These are phyloP conservation scores for Fratercula arctica DNA, from an alignment of 2,797 vertebrate species.

Conservation along the genomic window DNA sequence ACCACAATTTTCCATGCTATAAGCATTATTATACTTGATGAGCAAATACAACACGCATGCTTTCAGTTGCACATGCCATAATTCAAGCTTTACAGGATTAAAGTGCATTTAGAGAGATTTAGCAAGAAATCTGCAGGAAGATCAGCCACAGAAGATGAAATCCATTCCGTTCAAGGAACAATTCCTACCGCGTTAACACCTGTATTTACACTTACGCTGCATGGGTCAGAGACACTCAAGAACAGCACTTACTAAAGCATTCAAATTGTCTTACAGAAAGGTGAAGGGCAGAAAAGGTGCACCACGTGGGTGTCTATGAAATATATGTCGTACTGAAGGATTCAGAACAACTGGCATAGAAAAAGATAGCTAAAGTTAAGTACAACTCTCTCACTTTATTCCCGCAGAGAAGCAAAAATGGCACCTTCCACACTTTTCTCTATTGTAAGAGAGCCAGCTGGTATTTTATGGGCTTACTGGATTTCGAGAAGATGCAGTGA, in stretches of 20 bases:
- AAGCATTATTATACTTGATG: background rate
- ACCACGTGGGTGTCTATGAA: background rate
- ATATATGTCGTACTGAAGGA: background rate
- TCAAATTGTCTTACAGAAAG: background rate
- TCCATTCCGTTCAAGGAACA: background rate
- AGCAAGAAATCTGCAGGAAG: constrained; percentile 22
- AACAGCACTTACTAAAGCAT: background rate
- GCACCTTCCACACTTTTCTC: background rate
- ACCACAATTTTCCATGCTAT: background rate
- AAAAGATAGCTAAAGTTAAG: background rate
- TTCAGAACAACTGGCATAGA: background rate
- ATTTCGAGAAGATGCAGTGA: background rate
- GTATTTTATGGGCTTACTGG: background rate
- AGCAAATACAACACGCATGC: constrained; percentile 2
- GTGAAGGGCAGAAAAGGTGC: background rate
- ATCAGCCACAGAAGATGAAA: background rate
- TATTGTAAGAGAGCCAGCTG: background rate
- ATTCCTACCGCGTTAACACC: background rate
- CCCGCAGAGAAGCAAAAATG: background rate
- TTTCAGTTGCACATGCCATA: background rate
- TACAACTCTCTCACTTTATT: background rate
- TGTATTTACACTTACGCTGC: background rate
- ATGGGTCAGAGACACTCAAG: background rate
- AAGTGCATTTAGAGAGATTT: constrained; percentile 17
- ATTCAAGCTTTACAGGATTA: constrained; percentile 18